phyloP scores from a whole-genome alignment of 2,888 invertebrate genomes.

The Rhagophthalmus giganteus region DNA sequence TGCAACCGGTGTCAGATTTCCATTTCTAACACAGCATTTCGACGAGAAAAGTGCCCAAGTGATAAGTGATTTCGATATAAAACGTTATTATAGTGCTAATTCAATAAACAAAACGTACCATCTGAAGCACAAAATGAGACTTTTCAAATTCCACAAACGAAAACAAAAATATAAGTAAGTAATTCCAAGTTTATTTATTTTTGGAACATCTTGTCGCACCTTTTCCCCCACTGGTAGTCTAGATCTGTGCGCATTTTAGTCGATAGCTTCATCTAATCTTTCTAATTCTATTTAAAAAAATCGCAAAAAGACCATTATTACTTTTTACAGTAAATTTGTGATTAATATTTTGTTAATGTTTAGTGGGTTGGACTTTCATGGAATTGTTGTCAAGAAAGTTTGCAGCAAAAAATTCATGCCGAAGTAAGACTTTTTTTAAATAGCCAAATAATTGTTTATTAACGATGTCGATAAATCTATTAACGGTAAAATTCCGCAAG shows the following conservation, averaged over 20 bases:
- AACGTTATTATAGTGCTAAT: too few species aligned
- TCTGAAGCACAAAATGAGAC: constrained; percentile 14
- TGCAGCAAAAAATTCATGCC: not conserved
- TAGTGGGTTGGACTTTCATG: constrained; percentile 9
- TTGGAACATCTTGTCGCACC: constrained; percentile 31
- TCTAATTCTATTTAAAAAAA: too few species aligned
- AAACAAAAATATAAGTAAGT: constrained; percentile 38
- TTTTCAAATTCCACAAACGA: constrained; percentile 27
- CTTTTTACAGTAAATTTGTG: too few species aligned
- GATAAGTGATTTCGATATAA: too few species aligned
- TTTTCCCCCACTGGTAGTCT: constrained; percentile 12
- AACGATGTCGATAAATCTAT: too few species aligned
- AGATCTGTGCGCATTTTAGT: constrained; percentile 12
- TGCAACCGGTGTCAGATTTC: too few species aligned
- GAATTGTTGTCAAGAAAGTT: constrained; percentile 6
- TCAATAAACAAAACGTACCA: too few species aligned
- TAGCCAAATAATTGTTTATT: too few species aligned
- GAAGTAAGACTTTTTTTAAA: constrained; percentile 5
- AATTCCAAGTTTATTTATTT: constrained; percentile 36
- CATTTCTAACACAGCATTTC: too few species aligned
- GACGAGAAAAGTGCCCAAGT: too few species aligned
- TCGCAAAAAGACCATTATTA: too few species aligned
- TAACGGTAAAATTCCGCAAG: too few species aligned
- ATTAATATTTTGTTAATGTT: constrained; percentile 7
- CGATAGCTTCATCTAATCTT: constrained; percentile 3